Conservation (phyloP, 2,113 vertebrate genomes). For the Ammospiza nelsoni region DNA sequence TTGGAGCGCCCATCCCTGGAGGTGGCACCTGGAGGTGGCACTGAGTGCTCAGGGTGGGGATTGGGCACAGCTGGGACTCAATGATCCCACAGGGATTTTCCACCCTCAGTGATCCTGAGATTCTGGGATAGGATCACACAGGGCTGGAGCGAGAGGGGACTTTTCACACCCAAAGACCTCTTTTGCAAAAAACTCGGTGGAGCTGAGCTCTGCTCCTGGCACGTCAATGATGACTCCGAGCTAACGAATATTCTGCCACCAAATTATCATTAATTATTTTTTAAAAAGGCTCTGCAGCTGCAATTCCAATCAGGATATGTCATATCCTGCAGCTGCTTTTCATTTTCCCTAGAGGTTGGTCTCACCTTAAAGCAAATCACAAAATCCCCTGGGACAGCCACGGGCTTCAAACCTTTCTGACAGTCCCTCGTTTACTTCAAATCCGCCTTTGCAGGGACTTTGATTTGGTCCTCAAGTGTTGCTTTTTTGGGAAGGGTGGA, state of each 20-base stretch:
- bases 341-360: background rate
- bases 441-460: background rate
- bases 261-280: background rate
- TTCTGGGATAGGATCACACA: background rate
- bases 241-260: background rate
- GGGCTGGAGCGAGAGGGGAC: background rate
- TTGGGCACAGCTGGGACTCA: rapidly evolving
- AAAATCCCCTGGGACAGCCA: background rate
- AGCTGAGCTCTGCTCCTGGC: background rate
- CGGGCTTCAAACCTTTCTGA: background rate
- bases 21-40: background rate
- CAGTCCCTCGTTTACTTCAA: constrained; percentile 1
- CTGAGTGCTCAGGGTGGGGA: background rate
- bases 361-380: background rate
- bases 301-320: background rate
- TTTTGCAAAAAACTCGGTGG: background rate
- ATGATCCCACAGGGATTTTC: background rate
- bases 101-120: background rate
- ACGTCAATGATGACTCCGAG: background rate
- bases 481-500: background rate
- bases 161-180: rapidly evolving
- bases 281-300: background rate
- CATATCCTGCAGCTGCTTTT: background rate
- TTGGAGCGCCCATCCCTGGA: background rate
- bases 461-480: background rate